These are phyloP conservation scores for Lagopus muta DNA, from an alignment of 2,113 vertebrate genomes.

Conservation along the genomic window DNA sequence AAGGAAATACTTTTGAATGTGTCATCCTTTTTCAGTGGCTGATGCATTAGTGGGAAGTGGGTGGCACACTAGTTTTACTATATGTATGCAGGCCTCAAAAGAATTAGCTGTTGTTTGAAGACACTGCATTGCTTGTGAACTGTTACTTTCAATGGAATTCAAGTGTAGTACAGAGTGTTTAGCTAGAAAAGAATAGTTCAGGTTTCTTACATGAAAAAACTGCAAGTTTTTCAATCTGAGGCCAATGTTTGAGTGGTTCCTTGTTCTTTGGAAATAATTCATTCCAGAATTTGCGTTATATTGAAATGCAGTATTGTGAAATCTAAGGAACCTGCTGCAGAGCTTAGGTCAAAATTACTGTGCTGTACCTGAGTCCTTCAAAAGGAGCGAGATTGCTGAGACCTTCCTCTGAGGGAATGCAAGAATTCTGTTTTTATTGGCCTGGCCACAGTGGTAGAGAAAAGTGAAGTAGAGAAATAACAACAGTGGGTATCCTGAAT, in stretches of 20 bases:
- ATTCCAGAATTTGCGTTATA: not conserved
- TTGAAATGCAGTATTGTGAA: not conserved
- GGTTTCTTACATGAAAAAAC: not conserved
- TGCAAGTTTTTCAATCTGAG: not conserved
- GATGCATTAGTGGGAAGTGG: not conserved
- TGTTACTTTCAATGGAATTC: not conserved
- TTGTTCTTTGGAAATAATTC: not conserved
- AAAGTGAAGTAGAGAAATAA: not conserved
- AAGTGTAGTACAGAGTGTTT: not conserved
- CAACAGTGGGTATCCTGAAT: not conserved
- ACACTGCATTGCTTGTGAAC: accelerated
- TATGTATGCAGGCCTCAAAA: not conserved
- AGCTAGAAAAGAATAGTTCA: not conserved
- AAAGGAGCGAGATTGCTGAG: not conserved
- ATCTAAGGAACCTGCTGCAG: not conserved
- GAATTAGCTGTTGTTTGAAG: not conserved
- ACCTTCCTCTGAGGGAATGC: not conserved
- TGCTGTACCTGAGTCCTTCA: not conserved
- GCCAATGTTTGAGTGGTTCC: not conserved
- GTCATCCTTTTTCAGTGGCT: not conserved
- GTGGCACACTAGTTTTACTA: not conserved
- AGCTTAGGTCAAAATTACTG: not conserved
- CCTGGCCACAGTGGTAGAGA: not conserved
- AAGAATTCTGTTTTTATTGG: not conserved
- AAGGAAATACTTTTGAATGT: not conserved